A percentile compares a stretch with the other conserved stretches of the same genome.
Conservation (phyloP, 2,797 vertebrate genomes). For the Harpia harpyja region DNA sequence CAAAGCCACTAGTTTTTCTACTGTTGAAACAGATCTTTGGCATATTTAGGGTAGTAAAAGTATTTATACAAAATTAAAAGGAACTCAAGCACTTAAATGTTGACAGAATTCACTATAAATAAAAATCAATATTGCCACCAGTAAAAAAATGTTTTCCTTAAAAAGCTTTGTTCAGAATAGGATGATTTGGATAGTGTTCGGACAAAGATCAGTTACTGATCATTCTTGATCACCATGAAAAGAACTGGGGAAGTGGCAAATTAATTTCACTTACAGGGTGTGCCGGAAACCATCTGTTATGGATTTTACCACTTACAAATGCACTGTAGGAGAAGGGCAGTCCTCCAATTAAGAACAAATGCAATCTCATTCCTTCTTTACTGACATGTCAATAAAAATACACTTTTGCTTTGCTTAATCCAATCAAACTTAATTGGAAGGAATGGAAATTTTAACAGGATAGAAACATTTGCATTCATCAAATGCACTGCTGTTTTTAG, state of each 20-base stretch:
- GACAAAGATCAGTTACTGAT: background rate
- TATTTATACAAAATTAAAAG: background rate
- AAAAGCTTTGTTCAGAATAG: background rate
- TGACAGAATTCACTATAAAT: background rate
- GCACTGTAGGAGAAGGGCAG: background rate
- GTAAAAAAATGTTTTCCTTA: background rate
- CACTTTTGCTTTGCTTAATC: background rate
- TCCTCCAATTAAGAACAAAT: background rate
- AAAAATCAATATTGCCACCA: background rate
- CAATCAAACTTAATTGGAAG: background rate
- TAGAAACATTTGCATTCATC: background rate
- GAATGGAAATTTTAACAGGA: background rate
- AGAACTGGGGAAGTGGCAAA: background rate
- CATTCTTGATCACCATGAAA: background rate
- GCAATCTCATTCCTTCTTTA: background rate
- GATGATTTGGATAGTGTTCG: background rate
- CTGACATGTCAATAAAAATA: background rate
- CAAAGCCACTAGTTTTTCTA: background rate
- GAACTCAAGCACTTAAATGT: background rate
- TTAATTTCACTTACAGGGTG: background rate
- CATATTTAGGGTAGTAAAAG: background rate
- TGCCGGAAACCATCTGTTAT: background rate
- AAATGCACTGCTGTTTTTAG: background rate
- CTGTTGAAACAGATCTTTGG: background rate
- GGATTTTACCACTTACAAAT: background rate